phyloP scores from a whole-genome alignment of 2,888 invertebrate genomes.

The Plebejus anna region DNA sequence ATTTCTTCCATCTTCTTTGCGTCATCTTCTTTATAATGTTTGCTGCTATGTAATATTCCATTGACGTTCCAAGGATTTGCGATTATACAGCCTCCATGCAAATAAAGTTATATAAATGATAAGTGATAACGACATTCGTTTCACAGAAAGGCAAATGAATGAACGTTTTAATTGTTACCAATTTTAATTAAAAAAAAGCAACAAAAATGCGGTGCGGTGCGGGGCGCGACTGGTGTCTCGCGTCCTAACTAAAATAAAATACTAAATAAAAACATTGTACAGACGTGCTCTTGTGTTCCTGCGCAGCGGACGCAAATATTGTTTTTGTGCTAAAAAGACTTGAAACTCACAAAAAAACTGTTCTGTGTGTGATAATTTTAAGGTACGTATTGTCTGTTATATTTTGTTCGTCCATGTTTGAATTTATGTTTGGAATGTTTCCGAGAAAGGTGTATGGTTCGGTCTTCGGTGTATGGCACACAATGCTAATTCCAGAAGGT shows the following conservation, averaged over 20 bases:
- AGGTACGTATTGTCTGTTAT: constrained; percentile 1
- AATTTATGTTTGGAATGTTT: constrained; percentile 8
- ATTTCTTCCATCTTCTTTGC: background rate
- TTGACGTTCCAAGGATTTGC: constrained; percentile 38
- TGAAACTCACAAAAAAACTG: background rate
- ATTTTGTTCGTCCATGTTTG: constrained; percentile 10
- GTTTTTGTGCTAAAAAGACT: constrained; percentile 26
- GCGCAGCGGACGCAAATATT: constrained; percentile 34
- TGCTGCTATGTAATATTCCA: constrained; percentile 54
- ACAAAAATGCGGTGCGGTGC: constrained; percentile 64
- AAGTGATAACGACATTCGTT: constrained; percentile 51
- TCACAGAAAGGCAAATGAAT: constrained; percentile 46
- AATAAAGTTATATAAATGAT: constrained; percentile 42
- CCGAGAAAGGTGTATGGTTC: constrained; percentile 17
- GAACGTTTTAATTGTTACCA: constrained; percentile 46
- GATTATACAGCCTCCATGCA: constrained; percentile 26
- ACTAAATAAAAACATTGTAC: constrained; percentile 30
- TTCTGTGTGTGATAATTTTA: constrained; percentile 31
- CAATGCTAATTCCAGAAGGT: constrained; percentile 28
- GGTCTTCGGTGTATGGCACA: background rate
- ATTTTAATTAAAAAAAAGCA: constrained; percentile 21
- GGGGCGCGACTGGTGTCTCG: constrained; percentile 67
- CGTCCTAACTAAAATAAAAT: constrained; percentile 42
- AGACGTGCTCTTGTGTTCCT: constrained; percentile 39
- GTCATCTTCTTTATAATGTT: background rate